Conservation (phyloP, 2,113 vertebrate genomes). For the Lagopus muta region DNA sequence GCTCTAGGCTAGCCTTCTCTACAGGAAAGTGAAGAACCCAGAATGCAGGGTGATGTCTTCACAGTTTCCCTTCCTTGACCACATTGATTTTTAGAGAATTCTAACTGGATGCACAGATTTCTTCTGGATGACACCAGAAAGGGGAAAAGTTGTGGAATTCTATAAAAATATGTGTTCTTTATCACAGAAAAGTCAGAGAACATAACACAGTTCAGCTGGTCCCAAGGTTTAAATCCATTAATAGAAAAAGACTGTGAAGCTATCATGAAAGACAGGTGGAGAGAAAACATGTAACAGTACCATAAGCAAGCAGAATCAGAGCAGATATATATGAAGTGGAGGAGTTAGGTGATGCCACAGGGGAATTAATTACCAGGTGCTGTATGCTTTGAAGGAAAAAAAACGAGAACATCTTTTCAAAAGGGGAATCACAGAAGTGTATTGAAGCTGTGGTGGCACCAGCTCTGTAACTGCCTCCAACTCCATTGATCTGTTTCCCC, state of each 20-base stretch:
- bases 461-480: background rate
- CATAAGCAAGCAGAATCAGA: background rate
- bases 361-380: background rate
- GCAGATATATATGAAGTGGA: background rate
- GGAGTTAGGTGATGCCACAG: background rate
- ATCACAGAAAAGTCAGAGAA: background rate
- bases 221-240: background rate
- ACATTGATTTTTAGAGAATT: background rate
- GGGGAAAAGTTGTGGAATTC: background rate
- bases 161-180: background rate
- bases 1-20: background rate
- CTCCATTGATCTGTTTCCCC: background rate
- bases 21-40: background rate
- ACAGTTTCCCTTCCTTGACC: background rate
- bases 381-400: background rate
- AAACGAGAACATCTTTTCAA: background rate
- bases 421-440: background rate
- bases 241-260: background rate
- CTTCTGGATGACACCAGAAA: background rate
- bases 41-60: rapidly evolving
- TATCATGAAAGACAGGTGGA: background rate
- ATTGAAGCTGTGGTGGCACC: background rate
- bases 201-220: background rate
- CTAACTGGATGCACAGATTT: background rate
- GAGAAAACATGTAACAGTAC: background rate